Conservation (phyloP, 2,113 vertebrate species). For the Calonectris borealis region DNA sequence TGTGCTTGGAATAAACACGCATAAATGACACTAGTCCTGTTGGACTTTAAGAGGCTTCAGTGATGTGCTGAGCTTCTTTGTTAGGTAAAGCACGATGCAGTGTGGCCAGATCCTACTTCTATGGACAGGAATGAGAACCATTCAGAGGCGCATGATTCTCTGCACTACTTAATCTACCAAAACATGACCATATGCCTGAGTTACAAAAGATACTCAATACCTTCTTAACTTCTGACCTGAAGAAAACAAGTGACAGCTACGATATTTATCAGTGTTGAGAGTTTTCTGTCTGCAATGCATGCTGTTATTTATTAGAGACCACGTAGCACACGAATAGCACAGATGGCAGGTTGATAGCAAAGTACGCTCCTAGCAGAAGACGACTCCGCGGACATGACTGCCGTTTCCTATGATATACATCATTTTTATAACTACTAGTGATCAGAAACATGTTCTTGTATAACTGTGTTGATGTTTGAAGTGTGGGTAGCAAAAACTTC, state of each 20-base stretch:
- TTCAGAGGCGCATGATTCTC: too few species aligned
- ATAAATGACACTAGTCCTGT: neutral
- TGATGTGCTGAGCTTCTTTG: neutral
- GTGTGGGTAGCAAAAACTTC: neutral
- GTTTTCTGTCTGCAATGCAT: neutral
- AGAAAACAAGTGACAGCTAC: neutral
- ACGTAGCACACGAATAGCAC: neutral
- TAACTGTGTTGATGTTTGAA: neutral
- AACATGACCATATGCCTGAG: neutral
- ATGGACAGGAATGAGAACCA: neutral
- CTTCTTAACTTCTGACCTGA: neutral
- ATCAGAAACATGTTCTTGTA: neutral
- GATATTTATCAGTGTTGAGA: neutral
- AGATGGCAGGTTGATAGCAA: neutral
- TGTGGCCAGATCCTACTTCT: neutral
- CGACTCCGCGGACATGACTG: neutral
- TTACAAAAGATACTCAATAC: neutral
- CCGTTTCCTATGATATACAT: neutral
- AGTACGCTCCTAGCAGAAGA: neutral
- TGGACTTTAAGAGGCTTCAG: conserved; percentile 9
- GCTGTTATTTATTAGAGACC: neutral
- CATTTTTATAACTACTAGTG: neutral
- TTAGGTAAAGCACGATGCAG: neutral
- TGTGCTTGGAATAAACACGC: conserved; percentile 23
- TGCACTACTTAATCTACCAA: neutral